Evolutionary conservation across 1,140 invertebrate genomes (phyloP).

Genomic region (Tribolium madens): DNA sequence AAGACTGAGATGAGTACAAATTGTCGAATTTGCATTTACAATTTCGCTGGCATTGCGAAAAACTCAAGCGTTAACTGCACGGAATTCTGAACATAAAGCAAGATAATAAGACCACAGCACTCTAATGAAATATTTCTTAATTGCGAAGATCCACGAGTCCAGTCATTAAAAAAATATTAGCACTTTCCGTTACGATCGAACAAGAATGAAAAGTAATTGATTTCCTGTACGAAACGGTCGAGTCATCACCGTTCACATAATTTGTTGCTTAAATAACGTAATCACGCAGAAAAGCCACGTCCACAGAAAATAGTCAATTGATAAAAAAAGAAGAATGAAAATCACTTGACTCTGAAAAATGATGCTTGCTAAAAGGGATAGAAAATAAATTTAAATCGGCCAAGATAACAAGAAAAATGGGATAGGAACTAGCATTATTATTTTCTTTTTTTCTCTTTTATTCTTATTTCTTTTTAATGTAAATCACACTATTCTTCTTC

Average conservation of each 20-base stretch:
- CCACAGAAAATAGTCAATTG: conserved; percentile 17
- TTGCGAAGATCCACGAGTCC: neutral
- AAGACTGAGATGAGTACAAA: conserved; percentile 38
- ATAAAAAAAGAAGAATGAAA: conserved; percentile 24
- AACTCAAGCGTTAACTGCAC: conserved; percentile 35
- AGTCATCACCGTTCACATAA: conserved; percentile 48
- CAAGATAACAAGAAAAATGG: conserved; percentile 31
- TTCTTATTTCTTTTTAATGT: conserved; percentile 20
- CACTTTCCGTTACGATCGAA: conserved; percentile 19
- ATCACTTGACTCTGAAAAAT: conserved; percentile 20
- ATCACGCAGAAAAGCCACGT: neutral
- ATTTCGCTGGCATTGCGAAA: conserved; percentile 29
- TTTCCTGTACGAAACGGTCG: conserved; percentile 38
- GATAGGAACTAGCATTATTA: conserved; percentile 23
- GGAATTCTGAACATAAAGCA: conserved; percentile 36
- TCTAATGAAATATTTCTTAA: conserved; percentile 37
- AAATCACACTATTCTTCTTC: conserved; percentile 17
- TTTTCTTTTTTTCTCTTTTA: conserved; percentile 10
- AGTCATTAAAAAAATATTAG: conserved; percentile 1
- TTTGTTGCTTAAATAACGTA: conserved; percentile 41
- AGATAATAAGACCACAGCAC: conserved; percentile 16
- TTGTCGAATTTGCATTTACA: conserved; percentile 39
- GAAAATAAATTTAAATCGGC: conserved; percentile 37
- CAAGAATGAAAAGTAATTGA: conserved; percentile 45
- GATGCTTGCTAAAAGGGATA: conserved; percentile 23